Evolutionary conservation across 2,113 vertebrate species (phyloP).

Genomic region (Ameiurus melas): DNA sequence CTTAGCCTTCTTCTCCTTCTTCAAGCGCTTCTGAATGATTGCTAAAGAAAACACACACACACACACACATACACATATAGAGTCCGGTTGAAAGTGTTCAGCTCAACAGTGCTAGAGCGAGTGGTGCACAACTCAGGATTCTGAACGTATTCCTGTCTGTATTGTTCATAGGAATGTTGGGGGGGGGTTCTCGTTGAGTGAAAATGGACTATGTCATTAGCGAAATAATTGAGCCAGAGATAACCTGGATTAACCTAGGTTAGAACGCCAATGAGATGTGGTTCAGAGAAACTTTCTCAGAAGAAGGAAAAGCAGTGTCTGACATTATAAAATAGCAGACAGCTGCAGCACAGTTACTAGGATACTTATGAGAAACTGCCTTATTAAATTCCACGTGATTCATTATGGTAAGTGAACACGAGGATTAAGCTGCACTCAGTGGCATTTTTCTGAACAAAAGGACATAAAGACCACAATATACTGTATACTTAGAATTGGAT

Average conservation of each 20-base stretch:
- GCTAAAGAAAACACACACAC: constrained; percentile 68
- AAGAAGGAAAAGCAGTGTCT: constrained; percentile 56
- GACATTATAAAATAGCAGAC: constrained; percentile 61
- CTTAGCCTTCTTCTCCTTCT: constrained; percentile 99
- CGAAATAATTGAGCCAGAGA: constrained; percentile 48
- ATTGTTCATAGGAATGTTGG: constrained; percentile 33
- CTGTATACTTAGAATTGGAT: constrained; percentile 66
- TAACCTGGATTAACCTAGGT: constrained; percentile 57
- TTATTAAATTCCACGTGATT: constrained; percentile 76
- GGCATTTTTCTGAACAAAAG: constrained; percentile 53
- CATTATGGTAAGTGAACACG: constrained; percentile 67
- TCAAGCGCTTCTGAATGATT: constrained; percentile 98
- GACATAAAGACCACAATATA: constrained; percentile 57
- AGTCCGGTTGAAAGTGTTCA: not conserved
- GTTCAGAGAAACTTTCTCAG: constrained; percentile 63
- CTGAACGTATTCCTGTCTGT: not conserved
- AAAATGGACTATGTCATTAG: constrained; percentile 56
- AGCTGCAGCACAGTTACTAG: constrained; percentile 69
- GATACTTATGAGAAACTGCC: constrained; percentile 70
- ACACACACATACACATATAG: not conserved
- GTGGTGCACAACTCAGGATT: not conserved
- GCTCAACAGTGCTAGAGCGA: not conserved
- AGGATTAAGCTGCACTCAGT: constrained; percentile 59
- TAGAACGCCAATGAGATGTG: constrained; percentile 48
- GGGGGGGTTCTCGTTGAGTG: constrained; percentile 33